Evolutionary conservation across 2,888 invertebrate genomes (phyloP).

Genomic region (Idaea aversata): DNA sequence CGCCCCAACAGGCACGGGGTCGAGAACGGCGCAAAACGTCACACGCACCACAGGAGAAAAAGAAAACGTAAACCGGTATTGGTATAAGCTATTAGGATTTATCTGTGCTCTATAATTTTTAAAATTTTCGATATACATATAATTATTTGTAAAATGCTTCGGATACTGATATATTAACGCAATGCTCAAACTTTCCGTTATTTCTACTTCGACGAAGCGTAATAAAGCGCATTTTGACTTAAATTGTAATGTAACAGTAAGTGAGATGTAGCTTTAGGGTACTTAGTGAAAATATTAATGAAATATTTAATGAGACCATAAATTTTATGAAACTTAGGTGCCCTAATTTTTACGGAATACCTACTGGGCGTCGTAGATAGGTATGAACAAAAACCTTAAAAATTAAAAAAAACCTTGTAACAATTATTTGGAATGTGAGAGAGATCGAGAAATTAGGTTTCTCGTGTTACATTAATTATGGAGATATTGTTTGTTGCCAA

Average conservation of each 20-base stretch:
- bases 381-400: background rate
- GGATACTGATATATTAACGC: slow-evolving; percentile 7
- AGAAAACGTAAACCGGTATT: slow-evolving; percentile 69
- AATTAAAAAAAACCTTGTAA: background rate
- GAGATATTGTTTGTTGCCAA: slow-evolving; percentile 3
- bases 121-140: slow-evolving; percentile 7
- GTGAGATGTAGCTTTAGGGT: slow-evolving; percentile 51
- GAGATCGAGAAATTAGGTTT: background rate
- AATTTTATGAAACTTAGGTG: slow-evolving; percentile 19
- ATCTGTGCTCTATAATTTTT: slow-evolving; percentile 3
- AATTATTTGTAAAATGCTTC: slow-evolving; percentile 5
- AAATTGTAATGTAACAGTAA: slow-evolving; percentile 39
- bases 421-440: slow-evolving; percentile 4
- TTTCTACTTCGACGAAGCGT: slow-evolving; percentile 26
- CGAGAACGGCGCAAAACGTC: slow-evolving; percentile 39
- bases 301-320: slow-evolving; percentile 8
- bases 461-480: slow-evolving; percentile 11
- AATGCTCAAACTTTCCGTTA: slow-evolving; percentile 27
- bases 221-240: slow-evolving; percentile 20
- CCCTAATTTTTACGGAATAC: slow-evolving; percentile 17
- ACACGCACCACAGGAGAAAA: slow-evolving; percentile 53
- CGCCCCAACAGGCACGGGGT: slow-evolving; percentile 31
- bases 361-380: slow-evolving; percentile 16
- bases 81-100: slow-evolving; percentile 43
- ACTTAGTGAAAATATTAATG: slow-evolving; percentile 20